A percentile compares a stretch with the other conserved stretches of the same genome.
phyloP scores from a whole-genome alignment of 2,113 vertebrate genomes.

The Halichoeres trimaculatus region DNA sequence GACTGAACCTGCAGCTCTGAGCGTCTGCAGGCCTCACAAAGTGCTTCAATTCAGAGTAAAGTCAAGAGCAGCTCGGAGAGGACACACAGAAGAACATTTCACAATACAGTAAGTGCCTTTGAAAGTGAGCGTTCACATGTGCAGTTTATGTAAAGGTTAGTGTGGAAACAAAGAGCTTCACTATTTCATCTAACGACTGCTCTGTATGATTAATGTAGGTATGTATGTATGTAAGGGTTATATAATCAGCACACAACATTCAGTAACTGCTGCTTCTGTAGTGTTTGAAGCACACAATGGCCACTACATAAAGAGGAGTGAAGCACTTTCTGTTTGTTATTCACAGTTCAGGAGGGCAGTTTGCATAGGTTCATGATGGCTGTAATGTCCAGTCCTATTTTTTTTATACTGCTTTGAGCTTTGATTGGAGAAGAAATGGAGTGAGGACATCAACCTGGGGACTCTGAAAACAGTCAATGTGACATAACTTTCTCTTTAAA shows the following conservation, averaged over 20 bases:
- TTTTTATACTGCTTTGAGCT: background rate
- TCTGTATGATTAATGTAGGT: background rate
- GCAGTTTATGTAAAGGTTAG: constrained; percentile 57
- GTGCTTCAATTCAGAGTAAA: constrained; percentile 61
- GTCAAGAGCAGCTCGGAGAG: background rate
- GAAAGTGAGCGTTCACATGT: constrained; percentile 51
- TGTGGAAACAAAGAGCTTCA: constrained; percentile 36
- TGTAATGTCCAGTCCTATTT: constrained; percentile 4
- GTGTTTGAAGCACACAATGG: constrained; percentile 21
- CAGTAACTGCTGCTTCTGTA: constrained; percentile 18
- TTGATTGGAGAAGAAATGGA: constrained; percentile 5
- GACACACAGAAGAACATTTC: constrained; percentile 13
- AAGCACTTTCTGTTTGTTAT: constrained; percentile 26
- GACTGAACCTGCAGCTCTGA: constrained; percentile 30
- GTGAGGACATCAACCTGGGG: constrained; percentile 1
- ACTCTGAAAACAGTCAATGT: background rate
- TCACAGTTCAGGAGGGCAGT: constrained; percentile 66
- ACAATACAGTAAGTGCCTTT: constrained; percentile 53
- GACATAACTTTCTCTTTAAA: constrained; percentile 30
- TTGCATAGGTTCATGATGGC: constrained; percentile 73
- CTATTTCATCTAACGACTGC: background rate
- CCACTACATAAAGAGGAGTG: constrained; percentile 19
- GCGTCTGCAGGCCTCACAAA: constrained; percentile 56
- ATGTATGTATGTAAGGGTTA: constrained; percentile 11
- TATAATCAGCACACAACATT: constrained; percentile 36